Evolutionary conservation across 2,797 vertebrate species (phyloP).

Genomic region (Pipistrellus pygmaeus): DNA sequence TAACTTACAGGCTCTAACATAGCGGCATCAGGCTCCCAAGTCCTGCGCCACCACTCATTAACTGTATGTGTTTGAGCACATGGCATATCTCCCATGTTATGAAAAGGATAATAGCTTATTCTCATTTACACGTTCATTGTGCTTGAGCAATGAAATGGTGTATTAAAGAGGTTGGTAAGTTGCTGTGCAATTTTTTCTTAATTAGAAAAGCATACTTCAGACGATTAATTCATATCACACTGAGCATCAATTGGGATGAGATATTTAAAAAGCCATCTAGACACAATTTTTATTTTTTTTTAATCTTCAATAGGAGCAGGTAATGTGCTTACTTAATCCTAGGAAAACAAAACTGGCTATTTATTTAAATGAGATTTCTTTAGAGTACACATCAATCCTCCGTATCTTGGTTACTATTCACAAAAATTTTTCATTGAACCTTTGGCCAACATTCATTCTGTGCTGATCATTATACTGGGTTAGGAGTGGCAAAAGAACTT

Average conservation of each 20-base stretch:
- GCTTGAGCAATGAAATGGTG: background rate
- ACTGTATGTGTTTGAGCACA: background rate
- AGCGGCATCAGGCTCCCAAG: background rate
- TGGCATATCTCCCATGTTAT: background rate
- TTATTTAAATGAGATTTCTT: conserved; percentile 40
- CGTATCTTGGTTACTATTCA: background rate
- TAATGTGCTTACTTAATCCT: background rate
- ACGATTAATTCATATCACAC: conserved; percentile 31
- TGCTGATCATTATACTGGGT: background rate
- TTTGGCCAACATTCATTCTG: background rate
- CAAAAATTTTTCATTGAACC: background rate
- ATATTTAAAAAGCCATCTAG: conserved; percentile 26
- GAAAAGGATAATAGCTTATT: background rate
- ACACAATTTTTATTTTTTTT: background rate
- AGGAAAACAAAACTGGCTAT: background rate
- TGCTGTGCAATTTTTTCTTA: conserved; percentile 10
- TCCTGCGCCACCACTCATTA: background rate
- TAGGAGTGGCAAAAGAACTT: background rate
- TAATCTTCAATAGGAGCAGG: background rate
- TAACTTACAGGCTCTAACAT: background rate
- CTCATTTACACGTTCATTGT: background rate
- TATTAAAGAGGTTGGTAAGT: background rate
- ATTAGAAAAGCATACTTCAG: background rate
- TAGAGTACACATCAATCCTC: background rate
- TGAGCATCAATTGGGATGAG: background rate